Percentiles rank a stretch among this genome's conserved stretches.
Conservation (phyloP, 2,113 vertebrate species). For the Nettapus auritus region DNA sequence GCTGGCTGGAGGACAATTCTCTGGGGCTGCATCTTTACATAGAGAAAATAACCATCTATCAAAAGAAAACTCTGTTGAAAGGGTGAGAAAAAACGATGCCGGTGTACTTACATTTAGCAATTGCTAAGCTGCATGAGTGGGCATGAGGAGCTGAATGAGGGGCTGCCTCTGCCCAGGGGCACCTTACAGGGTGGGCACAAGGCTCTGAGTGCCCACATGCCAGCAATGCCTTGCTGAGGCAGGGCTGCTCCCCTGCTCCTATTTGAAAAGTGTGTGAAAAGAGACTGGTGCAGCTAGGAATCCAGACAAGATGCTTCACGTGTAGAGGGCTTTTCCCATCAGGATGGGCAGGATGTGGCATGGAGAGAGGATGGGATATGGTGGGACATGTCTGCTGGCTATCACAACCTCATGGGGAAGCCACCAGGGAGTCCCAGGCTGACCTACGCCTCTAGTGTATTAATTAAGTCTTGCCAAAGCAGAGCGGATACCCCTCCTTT, state of each 20-base stretch:
- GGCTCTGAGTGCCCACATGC: neutral
- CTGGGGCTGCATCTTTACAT: neutral
- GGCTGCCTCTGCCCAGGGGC: neutral
- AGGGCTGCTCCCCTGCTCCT: neutral
- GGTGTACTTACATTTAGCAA: neutral
- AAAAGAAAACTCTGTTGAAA: neutral
- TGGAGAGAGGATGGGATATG: neutral
- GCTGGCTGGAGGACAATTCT: neutral
- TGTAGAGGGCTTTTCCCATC: neutral
- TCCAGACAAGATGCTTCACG: fast-evolving
- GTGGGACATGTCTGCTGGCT: neutral
- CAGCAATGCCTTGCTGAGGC: neutral
- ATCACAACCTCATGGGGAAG: neutral
- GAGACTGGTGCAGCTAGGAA: neutral
- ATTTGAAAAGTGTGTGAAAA: neutral
- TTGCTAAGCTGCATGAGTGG: fast-evolving
- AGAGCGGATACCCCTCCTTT: neutral
- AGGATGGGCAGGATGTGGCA: neutral
- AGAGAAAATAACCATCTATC: neutral
- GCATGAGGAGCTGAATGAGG: neutral
- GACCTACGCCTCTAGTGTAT: neutral
- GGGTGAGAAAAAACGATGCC: neutral
- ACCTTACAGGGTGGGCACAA: fast-evolving
- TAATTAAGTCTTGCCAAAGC: neutral
- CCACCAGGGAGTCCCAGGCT: neutral